Base-by-base conservation (phyloP, 2,797 vertebrate genomes). In the Masticophis lateralis region DNA sequence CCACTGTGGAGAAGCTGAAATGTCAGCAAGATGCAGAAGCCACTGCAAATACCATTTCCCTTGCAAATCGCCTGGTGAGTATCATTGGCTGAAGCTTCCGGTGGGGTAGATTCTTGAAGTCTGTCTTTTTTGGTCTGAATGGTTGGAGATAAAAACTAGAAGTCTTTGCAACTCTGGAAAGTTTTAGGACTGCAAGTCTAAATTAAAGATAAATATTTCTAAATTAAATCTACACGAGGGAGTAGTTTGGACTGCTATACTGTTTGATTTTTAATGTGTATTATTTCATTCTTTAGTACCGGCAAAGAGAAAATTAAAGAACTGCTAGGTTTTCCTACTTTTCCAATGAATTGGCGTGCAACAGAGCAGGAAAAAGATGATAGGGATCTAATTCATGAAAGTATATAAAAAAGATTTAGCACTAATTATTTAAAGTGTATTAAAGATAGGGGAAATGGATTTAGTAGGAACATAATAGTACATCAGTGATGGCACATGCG, bases 11-110 rank as follows among this genome's bases (percentile, higher is more conserved):
- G 94, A 99, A 99, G 94, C 97, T 99, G 92, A 98, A 98, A 96
- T 99, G 99, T 96, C 99, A 99, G 97, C 98, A 99, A 97, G 98
- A 99, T 95, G 99, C 99, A 0, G 98, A 99, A 90, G 97, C 97
- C 20, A 99, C 99, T 0, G 98, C 98, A 0, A 97, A 95, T 93
- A 99, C 98, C 97, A 99, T 99, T 94, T 95, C 98, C 87, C 98
- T 99, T 8, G 99, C 99, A 96, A 99, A 99, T 97, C 98, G 98
- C 87, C 98, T 99, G 98, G 99, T 99, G 97, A 99, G 99, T 94
- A 87, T 61, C 43, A 1, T 88, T 92, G 55, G 11, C 59, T 74
- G 1, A n/a, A 37, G 4, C 53, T 22, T 56, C 11, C 1, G 16
- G 22, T 27, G 3, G 51, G 56, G 12, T 43, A 47, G 43, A 59